phyloP scores from a whole-genome alignment of 2,888 invertebrate species.

The Nomada hirtipes region DNA sequence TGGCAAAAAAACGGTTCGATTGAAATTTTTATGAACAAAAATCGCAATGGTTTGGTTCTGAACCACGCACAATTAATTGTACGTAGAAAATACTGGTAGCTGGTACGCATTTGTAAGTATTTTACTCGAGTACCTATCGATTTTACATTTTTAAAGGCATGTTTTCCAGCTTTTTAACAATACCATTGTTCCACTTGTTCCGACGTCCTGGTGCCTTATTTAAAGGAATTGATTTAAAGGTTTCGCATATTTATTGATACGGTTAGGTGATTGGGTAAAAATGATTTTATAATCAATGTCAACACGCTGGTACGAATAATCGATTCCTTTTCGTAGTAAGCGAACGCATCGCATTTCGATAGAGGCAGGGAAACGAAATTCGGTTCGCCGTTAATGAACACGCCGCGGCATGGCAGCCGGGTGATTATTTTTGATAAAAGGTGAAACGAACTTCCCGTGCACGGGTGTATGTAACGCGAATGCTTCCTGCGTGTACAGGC shows the following conservation, averaged over 20 bases:
- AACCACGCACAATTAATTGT: too few species aligned
- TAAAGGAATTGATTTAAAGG: too few species aligned
- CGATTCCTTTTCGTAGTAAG: not conserved
- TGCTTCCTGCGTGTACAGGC: not conserved
- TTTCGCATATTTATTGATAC: not conserved
- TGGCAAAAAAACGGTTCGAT: too few species aligned
- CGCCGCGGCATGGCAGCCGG: slow-evolving; percentile 26
- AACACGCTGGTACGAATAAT: not conserved
- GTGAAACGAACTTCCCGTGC: slow-evolving; percentile 42
- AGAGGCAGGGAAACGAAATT: slow-evolving; percentile 15
- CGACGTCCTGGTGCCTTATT: too few species aligned
- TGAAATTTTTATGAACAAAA: too few species aligned
- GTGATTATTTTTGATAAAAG: slow-evolving; percentile 54
- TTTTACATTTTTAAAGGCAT: too few species aligned
- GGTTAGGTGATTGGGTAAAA: not conserved
- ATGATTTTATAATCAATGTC: not conserved
- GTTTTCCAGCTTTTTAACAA: too few species aligned
- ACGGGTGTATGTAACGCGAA: slow-evolving; percentile 6
- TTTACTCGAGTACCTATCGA: too few species aligned
- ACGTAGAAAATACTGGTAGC: too few species aligned
- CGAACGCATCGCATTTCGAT: slow-evolving; percentile 2
- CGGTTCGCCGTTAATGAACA: slow-evolving; percentile 40
- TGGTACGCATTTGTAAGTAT: too few species aligned
- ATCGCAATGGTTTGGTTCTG: too few species aligned
- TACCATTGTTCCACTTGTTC: too few species aligned